Evolutionary conservation across 2,797 vertebrate genomes (phyloP).

Genomic region (Nasua narica): DNA sequence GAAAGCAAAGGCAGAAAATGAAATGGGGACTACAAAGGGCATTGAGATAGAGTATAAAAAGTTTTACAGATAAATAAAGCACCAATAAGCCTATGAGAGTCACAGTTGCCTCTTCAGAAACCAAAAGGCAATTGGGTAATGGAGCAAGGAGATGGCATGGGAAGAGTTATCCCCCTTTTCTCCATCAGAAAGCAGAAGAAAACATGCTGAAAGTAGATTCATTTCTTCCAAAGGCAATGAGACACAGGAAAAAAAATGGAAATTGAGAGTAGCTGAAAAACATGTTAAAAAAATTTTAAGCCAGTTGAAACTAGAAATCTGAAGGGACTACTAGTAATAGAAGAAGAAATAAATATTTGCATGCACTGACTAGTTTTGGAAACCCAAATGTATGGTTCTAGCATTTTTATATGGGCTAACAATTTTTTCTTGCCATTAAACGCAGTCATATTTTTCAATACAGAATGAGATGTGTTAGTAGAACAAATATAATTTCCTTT

Average conservation of each 20-base stretch:
- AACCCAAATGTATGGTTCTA: neutral
- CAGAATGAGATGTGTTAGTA: neutral
- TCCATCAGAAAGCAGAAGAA: constrained; percentile 34
- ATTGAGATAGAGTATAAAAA: constrained; percentile 66
- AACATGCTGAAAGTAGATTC: constrained; percentile 7
- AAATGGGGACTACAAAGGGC: constrained; percentile 50
- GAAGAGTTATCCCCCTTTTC: neutral
- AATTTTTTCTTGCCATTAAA: neutral
- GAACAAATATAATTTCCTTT: neutral
- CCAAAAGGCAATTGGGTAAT: neutral
- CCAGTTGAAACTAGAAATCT: neutral
- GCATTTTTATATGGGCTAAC: neutral
- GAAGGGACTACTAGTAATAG: neutral
- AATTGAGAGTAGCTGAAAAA: neutral
- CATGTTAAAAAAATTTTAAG: neutral
- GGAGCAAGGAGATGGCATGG: neutral
- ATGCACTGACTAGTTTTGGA: neutral
- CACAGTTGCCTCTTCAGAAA: constrained; percentile 47
- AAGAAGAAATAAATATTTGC: neutral
- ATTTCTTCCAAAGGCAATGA: neutral
- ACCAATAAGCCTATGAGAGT: constrained; percentile 27
- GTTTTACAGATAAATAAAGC: constrained; percentile 62
- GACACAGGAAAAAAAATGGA: constrained; percentile 18
- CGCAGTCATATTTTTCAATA: neutral
- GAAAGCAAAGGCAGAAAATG: constrained; percentile 53